Evolutionary conservation across 2,888 invertebrate genomes (phyloP), one percentile per base, ranked within the genome.

Genomic region (Habrosyne pyritoides): DNA sequence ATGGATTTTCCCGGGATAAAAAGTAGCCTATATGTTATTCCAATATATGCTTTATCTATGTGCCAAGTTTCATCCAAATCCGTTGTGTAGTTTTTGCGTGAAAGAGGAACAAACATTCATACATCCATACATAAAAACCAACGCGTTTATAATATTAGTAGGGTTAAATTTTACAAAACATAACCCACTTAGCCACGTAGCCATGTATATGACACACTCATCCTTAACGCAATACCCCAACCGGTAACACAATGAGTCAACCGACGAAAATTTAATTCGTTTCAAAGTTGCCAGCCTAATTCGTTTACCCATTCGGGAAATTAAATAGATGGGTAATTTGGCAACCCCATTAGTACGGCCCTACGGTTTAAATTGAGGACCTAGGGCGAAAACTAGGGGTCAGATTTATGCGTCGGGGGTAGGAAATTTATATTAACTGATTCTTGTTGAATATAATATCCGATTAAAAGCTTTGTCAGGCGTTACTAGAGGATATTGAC

Each of bases 241-340:
- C 57, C 56, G 55, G 53, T 51, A 61, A 66, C 65, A 73, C 78
- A 81, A 84, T 83, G 84, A 86, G 82, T 87, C 85, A 84, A 87
- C 85, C 83, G 84, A 83, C 75, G 81, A 84, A 87, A 91, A 89
- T 90, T 86, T 80, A 89, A 90, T 89, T 87, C 84, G 79, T 86
- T 86, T 85, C 87, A 87, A 88, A 89, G 89, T 87, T 88, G 85
- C 89, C 86, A 87, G 86, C 81, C 86, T 90, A 88, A 91, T 91
- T 89, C 88, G 87, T 88, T 91, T 91, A 91, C 84, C 84, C 88
- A 86, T 90, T 87, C 86, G 87, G 84, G 84, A 90, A 91, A 91
- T 91, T 91, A 91, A 91, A 91, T 91, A 91, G 89, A 90, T 89
- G 87, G 90, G 89, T 89, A 90, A 90, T 91, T 90, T 89, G 81